Conservation (phyloP, 2,113 vertebrate genomes). For the Bungarus multicinctus region DNA sequence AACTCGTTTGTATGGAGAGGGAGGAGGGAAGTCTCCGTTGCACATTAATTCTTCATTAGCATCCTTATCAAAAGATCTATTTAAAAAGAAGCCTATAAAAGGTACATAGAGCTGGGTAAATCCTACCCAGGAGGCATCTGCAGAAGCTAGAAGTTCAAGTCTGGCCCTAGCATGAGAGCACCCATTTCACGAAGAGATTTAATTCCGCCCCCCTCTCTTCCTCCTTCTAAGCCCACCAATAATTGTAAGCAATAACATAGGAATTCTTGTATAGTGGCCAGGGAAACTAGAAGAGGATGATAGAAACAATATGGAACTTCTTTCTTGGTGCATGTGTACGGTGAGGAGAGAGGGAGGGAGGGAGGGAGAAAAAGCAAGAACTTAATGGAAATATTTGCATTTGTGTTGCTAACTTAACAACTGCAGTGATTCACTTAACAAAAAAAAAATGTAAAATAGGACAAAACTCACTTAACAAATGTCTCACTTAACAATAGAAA, state of each 20-base stretch:
- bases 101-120: not conserved
- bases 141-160: not conserved
- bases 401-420: not conserved
- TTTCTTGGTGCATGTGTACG: not conserved
- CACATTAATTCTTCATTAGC: slow-evolving; percentile 14
- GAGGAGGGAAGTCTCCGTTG: not conserved
- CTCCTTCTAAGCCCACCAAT: not conserved
- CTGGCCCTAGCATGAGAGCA: too few species aligned
- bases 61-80: not conserved
- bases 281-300: too few species aligned
- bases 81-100: slow-evolving; percentile 15
- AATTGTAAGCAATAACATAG: not conserved
- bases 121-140: not conserved
- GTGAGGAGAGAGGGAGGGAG: too few species aligned
- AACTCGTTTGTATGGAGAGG: not conserved
- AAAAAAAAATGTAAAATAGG: not conserved
- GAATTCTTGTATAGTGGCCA: not conserved
- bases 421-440: not conserved
- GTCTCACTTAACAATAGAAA: not conserved
- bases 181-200: not conserved
- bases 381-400: not conserved
- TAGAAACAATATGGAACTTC: not conserved
- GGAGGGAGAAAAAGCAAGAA: too few species aligned
- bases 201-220: not conserved
- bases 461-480: not conserved